Conservation (phyloP, 1,140 invertebrate genomes). For the Drosophila navojoa region DNA sequence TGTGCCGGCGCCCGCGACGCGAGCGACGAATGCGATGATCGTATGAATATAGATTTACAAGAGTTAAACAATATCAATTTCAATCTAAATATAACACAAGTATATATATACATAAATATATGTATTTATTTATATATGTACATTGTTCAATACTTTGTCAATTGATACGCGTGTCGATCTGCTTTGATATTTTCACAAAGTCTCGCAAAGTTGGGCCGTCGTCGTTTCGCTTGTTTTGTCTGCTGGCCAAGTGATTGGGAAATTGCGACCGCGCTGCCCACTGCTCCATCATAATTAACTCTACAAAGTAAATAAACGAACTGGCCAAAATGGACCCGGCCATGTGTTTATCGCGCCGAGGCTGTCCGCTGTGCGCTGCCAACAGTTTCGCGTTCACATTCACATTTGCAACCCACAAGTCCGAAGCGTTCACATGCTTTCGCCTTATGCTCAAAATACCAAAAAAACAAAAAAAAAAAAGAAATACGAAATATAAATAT, state of each 20-base stretch:
- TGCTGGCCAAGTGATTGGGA: conserved; percentile 24
- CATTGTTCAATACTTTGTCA: no score
- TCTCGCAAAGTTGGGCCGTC: conserved; percentile 8
- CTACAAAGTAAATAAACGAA: conserved; percentile 78
- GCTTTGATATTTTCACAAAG: conserved; percentile 39
- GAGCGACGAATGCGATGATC: conserved; percentile 37
- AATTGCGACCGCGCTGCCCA: conserved; percentile 46
- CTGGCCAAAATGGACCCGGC: conserved; percentile 63
- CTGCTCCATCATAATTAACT: conserved; percentile 76
- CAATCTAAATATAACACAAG: no score
- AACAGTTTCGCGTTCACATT: conserved; percentile 34
- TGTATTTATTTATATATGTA: background rate
- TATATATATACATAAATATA: background rate
- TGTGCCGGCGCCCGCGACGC: conserved; percentile 30
- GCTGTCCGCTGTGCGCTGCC: conserved; percentile 21
- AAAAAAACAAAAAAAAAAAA: no score
- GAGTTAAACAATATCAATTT: no score
- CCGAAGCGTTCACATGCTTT: conserved; percentile 34
- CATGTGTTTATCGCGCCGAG: conserved; percentile 63
- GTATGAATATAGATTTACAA: conserved; percentile 13
- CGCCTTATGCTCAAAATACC: background rate
- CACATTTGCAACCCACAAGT: conserved; percentile 17
- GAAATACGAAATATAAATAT: no score
- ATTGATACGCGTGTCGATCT: background rate
- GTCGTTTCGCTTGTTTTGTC: conserved; percentile 12